phyloP scores from a whole-genome alignment of 2,888 invertebrate genomes.

The Harpalus rubripes region DNA sequence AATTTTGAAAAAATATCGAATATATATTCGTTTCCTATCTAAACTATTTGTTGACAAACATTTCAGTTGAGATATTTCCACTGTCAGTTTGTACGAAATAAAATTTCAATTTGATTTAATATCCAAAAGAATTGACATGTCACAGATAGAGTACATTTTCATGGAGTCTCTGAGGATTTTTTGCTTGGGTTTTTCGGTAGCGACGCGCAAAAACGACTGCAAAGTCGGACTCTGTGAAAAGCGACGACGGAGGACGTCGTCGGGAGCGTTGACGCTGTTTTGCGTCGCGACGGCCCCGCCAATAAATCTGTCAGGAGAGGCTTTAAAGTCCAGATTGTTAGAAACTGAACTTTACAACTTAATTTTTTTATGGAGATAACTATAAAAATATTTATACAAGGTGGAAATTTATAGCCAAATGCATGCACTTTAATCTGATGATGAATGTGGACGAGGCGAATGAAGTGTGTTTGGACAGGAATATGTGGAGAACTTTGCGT shows the following conservation, averaged over 20 bases:
- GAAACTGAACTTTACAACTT: background rate
- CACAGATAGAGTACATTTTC: slow-evolving; percentile 46
- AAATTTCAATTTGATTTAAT: slow-evolving; percentile 12
- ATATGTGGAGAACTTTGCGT: too few species aligned
- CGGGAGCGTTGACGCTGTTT: slow-evolving; percentile 39
- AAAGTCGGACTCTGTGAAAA: slow-evolving; percentile 5
- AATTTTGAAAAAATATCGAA: too few species aligned
- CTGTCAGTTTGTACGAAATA: background rate
- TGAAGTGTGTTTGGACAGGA: too few species aligned
- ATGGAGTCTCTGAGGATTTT: slow-evolving; percentile 21
- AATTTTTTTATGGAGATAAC: background rate
- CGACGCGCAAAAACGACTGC: slow-evolving; percentile 28
- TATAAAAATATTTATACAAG: background rate
- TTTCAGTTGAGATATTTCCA: background rate
- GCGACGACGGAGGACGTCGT: slow-evolving; percentile 37
- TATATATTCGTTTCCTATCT: background rate
- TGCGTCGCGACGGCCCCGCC: slow-evolving; percentile 25
- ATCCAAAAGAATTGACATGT: slow-evolving; percentile 39
- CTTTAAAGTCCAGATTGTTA: background rate
- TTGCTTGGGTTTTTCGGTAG: slow-evolving; percentile 23
- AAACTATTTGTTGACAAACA: slow-evolving; percentile 2
- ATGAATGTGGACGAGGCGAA: too few species aligned
- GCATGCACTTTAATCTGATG: too few species aligned
- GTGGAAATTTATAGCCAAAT: background rate
- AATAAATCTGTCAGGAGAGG: slow-evolving; percentile 22